Percentiles rank a stretch among this genome's conserved stretches.
Conservation (phyloP, 2,113 vertebrate genomes). For the Ceyx margarethae region DNA sequence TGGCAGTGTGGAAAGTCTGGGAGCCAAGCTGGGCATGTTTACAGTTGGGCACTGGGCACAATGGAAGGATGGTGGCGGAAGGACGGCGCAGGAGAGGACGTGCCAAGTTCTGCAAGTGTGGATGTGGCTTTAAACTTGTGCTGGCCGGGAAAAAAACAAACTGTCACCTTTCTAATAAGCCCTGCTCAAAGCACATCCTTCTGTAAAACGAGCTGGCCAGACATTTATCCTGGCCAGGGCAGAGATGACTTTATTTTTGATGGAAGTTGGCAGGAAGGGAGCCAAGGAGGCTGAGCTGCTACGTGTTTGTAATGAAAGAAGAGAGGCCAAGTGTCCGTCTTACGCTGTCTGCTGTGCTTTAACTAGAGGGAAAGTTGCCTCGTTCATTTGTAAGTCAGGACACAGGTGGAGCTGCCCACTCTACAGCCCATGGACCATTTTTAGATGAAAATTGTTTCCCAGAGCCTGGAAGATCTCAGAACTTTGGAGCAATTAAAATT, state of each 20-base stretch:
- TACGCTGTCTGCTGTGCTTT: neutral
- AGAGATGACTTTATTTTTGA: slow-evolving; percentile 54
- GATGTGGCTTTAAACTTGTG: neutral
- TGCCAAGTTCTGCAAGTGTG: neutral
- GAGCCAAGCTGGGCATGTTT: neutral
- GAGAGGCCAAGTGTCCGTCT: neutral
- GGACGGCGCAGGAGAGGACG: neutral
- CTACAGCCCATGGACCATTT: neutral
- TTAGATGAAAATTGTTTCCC: neutral
- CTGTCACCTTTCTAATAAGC: slow-evolving; percentile 33
- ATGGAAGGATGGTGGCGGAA: neutral
- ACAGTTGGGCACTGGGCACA: neutral
- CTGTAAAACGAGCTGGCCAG: neutral
- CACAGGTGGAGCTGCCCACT: neutral
- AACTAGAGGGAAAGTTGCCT: neutral
- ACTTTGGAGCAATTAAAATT: slow-evolving; percentile 27
- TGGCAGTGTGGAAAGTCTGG: neutral
- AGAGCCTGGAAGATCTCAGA: slow-evolving; percentile 26
- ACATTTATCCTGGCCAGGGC: neutral
- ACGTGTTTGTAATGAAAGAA: slow-evolving; percentile 10
- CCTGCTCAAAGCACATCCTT: slow-evolving; percentile 10
- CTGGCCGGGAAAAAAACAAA: slow-evolving; percentile 14
- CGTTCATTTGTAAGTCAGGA: neutral
- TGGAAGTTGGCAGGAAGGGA: slow-evolving; percentile 33
- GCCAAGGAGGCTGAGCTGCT: slow-evolving; percentile 34